Base-by-base conservation (phyloP, 2,888 invertebrate species). In the Himalopsyche tibetana region DNA sequence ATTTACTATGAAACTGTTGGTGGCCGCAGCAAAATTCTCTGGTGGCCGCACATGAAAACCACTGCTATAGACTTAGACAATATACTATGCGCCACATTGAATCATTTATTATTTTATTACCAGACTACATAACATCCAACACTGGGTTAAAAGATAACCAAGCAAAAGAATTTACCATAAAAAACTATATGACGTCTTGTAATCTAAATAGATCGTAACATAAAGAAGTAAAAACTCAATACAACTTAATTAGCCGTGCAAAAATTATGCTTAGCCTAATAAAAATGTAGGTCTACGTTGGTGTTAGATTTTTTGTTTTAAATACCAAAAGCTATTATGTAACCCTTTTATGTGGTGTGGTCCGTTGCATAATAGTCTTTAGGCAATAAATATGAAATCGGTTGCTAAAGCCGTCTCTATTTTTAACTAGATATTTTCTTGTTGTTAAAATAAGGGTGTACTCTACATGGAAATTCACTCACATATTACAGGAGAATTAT, bases 301-400 rank as follows among this genome's bases (percentile, higher is more conserved):
- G 38, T 38, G 74, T 38, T 15, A 38, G 36, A 38, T 74, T 74
- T 63, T 36, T 74, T 28, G 11, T 74, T 74, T 74, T 74, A 12
- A 74, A 36, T 9, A 36, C 74, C 74, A 15, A 74, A 74, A 55
- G 55, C 55, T 4, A 82, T 38, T 55, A 55, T 82, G 55, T 55
- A 51, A 55, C 56, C 82, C 82, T 55, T 82, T 82, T 51, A 38
- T 55, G 36, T 36, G 38, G 17, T 38, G 9, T 28, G 51, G 55
- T 55, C 36, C 36, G 55, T 5, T 55, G 80, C 80, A 80, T 80
- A 80, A 80, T 80, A 42, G 80, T 51, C 80, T 5, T 74, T 6
- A 5, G 36, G 85, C 86, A 79, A 84, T 86, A 84, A 86, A 86
- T 86, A 86, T 86, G 69, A 86, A 86, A 84, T 84, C 36, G 83